phyloP scores from a whole-genome alignment of 2,888 invertebrate species.

The Prosapia bicincta region DNA sequence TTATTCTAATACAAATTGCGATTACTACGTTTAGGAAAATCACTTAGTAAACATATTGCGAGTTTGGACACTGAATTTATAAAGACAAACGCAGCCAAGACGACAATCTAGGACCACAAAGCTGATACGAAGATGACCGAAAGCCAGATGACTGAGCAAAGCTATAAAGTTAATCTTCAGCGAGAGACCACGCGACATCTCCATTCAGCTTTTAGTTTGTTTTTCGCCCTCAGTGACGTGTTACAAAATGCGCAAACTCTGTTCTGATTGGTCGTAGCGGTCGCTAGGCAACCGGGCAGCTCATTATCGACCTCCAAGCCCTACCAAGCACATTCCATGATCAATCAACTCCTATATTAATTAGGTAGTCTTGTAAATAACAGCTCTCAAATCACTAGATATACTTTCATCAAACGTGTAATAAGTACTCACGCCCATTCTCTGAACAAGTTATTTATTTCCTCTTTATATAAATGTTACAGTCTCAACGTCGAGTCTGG shows the following conservation, averaged over 20 bases:
- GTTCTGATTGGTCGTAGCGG: constrained; percentile 24
- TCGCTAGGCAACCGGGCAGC: constrained; percentile 24
- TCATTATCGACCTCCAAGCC: constrained; percentile 29
- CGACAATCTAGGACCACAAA: no score
- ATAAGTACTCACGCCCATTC: no score
- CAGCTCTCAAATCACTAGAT: neutral
- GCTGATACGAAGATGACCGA: no score
- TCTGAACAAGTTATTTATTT: no score
- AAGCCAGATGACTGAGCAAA: neutral
- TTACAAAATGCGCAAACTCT: constrained; percentile 23
- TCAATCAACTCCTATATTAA: constrained; percentile 26
- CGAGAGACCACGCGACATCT: neutral
- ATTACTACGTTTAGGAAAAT: no score
- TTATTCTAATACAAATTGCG: no score
- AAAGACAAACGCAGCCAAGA: no score
- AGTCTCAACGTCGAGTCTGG: no score
- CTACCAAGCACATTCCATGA: constrained; percentile 14
- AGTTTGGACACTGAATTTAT: no score
- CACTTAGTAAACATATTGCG: no score
- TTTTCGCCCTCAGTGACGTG: constrained; percentile 6
- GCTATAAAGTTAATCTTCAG: neutral
- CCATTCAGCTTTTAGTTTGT: neutral
- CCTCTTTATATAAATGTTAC: no score
- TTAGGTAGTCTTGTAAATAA: constrained; percentile 10
- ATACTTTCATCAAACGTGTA: neutral